Base-by-base conservation (phyloP, 2,888 invertebrate species). In the Thereva nobilitata region DNA sequence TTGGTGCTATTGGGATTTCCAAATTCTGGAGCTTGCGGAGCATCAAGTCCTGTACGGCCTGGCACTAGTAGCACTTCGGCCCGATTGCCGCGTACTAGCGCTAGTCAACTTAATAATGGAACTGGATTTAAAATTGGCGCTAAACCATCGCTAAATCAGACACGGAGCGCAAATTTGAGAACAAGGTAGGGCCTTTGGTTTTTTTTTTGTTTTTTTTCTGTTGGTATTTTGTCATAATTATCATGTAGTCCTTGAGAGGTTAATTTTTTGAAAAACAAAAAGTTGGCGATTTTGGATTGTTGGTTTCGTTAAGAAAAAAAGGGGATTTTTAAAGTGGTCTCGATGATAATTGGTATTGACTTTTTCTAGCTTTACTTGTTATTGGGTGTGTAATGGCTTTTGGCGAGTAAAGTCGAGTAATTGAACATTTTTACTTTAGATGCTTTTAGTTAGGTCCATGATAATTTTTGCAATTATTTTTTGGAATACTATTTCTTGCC, bases 1-100 rank as follows among this genome's bases (percentile, higher is more conserved):
- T 73, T 72, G 69, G 68, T 72, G 67, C 64, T 74, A 57, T 72
- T 72, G 68, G 72, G 70, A 68, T 71, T 72, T 56, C 71, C 67
- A 68, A 69, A 68, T 66, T 40, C 65, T 53, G 72, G 67, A 8
- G 70, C 71, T 55, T 71, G 71, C 70, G 68, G 70, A 38, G 75
- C 73, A 59, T 72, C 75, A 63, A 75, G 75, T 61, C 74, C 76
- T 49, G 74, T 76, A 7, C 76, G 81, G 65, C 76, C 80, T 61
- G 77, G 77, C 64, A 78, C 77, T 72, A 78, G 77, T 53, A 79
- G 78, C 75, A 72, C 76, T 69, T 77, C 86, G 73, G 79, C 85
- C 71, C 82, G 86, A 53, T 78, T 86, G 69, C 85, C 87, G 61
- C 81, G 87, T 71, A 83, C 87, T 72, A 84, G 87, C 76, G 84